Percentiles rank a stretch among this genome's conserved stretches.
Conservation (phyloP, 2,797 vertebrate species). For the Chaenodraco wilsoni region DNA sequence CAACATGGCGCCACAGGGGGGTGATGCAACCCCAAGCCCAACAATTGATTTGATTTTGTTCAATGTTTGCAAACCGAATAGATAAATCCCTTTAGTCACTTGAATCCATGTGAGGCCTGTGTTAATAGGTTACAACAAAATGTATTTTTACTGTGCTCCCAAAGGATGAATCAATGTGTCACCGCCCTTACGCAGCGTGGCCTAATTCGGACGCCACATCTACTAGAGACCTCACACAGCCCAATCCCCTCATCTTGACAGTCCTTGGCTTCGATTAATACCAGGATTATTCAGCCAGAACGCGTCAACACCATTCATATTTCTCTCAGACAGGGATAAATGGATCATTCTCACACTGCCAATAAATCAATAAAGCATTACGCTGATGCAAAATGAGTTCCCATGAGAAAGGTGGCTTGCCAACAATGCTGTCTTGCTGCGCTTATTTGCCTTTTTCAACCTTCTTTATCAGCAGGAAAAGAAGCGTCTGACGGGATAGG, state of each 20-base stretch:
- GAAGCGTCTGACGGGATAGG: constrained; percentile 18
- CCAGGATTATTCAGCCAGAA: constrained; percentile 70
- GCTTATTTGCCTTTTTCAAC: constrained; percentile 47
- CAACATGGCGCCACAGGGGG: constrained; percentile 2
- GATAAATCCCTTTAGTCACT: background rate
- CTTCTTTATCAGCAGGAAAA: constrained; percentile 29
- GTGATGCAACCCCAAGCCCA: background rate
- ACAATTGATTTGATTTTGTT: constrained; percentile 10
- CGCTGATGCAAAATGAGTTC: constrained; percentile 66
- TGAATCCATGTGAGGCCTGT: constrained; percentile 4
- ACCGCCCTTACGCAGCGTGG: background rate
- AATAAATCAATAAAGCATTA: constrained; percentile 84
- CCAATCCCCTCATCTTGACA: constrained; percentile 58
- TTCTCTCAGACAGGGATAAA: constrained; percentile 74
- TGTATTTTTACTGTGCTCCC: background rate
- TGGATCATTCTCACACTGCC: constrained; percentile 68
- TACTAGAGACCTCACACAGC: constrained; percentile 41
- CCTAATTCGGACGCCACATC: constrained; percentile 37
- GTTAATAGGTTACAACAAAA: constrained; percentile 5
- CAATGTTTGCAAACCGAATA: constrained; percentile 6
- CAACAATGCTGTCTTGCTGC: background rate
- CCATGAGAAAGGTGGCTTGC: constrained; percentile 56
- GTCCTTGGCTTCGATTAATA: constrained; percentile 72
- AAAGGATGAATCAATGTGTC: background rate
- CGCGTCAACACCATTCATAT: constrained; percentile 69